Base-by-base conservation (phyloP, 1,140 invertebrate species). In the Anagrus nilaparvatae region DNA sequence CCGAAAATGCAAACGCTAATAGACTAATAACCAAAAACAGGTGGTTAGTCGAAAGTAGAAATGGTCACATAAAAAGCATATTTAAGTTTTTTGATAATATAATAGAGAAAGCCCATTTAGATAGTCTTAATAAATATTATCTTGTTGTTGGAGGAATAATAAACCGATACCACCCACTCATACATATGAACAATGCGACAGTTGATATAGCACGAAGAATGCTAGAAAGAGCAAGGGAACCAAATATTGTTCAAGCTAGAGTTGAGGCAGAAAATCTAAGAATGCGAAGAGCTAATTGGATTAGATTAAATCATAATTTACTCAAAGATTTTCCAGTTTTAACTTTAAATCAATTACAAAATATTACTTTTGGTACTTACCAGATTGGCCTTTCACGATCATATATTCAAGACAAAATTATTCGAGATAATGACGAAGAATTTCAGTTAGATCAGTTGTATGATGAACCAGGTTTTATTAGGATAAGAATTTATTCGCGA, bases 321-420 rank as follows among this genome's bases (percentile, higher is more conserved):
- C 32, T n/a, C 28, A 29, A 16, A 27, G 17, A 7, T 10, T 24
- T 13, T 4, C 30, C 12, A 3, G 34, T 10, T 36, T 35, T 21
- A 33, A 12, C 25, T 27, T 18, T 31, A 27, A 29, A 10, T 38
- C n/a, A n/a, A n/a, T n/a, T n/a, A n/a, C n/a, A n/a, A n/a, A n/a
- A n/a, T n/a, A n/a, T n/a, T 3, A 43, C 25, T 13, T 14, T 43
- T 21, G 46, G 46, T 10, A 37, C 23, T 17, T 48, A 44, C 21
- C 37, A 48, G 32, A 10, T 48, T 2, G 35, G 31, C n/a, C 31
- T 47, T 2, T 20, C 41, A 34, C 27, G 12, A 17, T 47, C 46
- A 5, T 47, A 43, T 24, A 43, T 47, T 10, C 46, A 47, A 9
- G 31, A 47, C 13, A 43, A 28, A 38, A 10, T 40, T 10, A 1